A percentile compares a stretch with the other conserved stretches of the same genome.
Conservation (phyloP, 1,140 invertebrate species). For the Megalonaias nervosa region DNA sequence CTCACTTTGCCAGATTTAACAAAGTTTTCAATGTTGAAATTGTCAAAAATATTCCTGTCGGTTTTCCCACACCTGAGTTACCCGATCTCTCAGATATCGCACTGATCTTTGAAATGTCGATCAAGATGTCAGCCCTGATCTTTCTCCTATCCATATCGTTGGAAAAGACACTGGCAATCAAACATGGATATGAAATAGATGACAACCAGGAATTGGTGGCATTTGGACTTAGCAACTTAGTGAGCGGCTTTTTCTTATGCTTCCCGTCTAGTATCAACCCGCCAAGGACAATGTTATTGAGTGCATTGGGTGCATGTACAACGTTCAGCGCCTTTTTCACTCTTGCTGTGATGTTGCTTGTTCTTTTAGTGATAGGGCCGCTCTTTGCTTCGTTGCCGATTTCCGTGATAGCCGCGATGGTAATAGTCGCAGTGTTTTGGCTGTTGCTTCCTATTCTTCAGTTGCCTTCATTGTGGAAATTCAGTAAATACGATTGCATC, state of each 20-base stretch:
- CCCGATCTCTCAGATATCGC: conserved; percentile 35
- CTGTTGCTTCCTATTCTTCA: conserved; percentile 80
- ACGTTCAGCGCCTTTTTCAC: conserved; percentile 63
- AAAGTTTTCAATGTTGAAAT: conserved; percentile 65
- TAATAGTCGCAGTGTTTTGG: conserved; percentile 61
- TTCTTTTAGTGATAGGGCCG: conserved; percentile 70
- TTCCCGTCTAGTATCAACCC: conserved; percentile 82
- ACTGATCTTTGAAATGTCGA: conserved; percentile 29
- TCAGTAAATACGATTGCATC: conserved; percentile 58
- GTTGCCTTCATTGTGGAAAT: conserved; percentile 51
- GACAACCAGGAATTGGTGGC: conserved; percentile 73
- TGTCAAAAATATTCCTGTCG: conserved; percentile 70
- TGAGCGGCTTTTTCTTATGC: conserved; percentile 72
- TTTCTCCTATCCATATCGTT: conserved; percentile 68
- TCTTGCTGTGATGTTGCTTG: conserved; percentile 69
- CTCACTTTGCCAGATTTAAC: conserved; percentile 63
- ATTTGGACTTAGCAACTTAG: conserved; percentile 69
- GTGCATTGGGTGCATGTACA: conserved; percentile 39
- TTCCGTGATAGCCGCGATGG: conserved; percentile 65
- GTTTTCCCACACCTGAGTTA: conserved; percentile 48
- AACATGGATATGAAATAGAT: conserved; percentile 66
- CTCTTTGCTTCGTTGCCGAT: conserved; percentile 66
- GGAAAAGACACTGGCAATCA: conserved; percentile 68
- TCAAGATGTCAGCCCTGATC: conserved; percentile 59
- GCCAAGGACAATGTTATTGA: conserved; percentile 80